These are phyloP conservation scores for Lysandra coridon DNA, from an alignment of 2,888 invertebrate species.

Conservation along the genomic window DNA sequence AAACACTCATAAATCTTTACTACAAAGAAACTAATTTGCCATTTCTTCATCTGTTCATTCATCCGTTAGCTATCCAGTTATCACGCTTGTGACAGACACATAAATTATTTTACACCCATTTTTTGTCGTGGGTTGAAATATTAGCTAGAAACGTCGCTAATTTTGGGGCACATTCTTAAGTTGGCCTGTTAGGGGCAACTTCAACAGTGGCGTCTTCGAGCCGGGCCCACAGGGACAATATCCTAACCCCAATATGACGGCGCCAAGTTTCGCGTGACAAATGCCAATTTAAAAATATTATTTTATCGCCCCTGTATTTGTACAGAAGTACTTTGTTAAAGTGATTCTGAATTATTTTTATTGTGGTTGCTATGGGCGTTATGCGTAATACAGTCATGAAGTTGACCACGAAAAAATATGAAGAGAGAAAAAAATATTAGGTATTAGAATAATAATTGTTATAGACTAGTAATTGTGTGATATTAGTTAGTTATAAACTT, in stretches of 20 bases:
- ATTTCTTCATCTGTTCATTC: too few relatives aligned
- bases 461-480: too few relatives aligned
- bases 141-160: not conserved
- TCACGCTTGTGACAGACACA: too few relatives aligned
- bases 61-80: too few relatives aligned
- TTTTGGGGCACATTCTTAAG: not conserved
- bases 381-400: not conserved
- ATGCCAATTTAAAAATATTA: slow-evolving; percentile 15
- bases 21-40: too few relatives aligned
- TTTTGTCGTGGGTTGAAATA: too few relatives aligned
- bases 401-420: not conserved
- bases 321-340: not conserved
- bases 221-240: not conserved
- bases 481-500: too few relatives aligned
- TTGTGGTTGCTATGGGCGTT: not conserved
- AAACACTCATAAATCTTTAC: too few relatives aligned
- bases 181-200: not conserved
- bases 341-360: slow-evolving; percentile 1
- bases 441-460: not conserved
- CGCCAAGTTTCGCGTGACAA: slow-evolving; percentile 14
- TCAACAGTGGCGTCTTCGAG: not conserved
- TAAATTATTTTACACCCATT: too few relatives aligned
- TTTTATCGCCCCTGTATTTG: not conserved
- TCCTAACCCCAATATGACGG: not conserved
- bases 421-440: too few relatives aligned